A percentile compares a stretch with the other conserved stretches of the same genome.
These are phyloP conservation scores for Sapayoa aenigma DNA, from an alignment of 2,113 vertebrate species.

Conservation along the genomic window DNA sequence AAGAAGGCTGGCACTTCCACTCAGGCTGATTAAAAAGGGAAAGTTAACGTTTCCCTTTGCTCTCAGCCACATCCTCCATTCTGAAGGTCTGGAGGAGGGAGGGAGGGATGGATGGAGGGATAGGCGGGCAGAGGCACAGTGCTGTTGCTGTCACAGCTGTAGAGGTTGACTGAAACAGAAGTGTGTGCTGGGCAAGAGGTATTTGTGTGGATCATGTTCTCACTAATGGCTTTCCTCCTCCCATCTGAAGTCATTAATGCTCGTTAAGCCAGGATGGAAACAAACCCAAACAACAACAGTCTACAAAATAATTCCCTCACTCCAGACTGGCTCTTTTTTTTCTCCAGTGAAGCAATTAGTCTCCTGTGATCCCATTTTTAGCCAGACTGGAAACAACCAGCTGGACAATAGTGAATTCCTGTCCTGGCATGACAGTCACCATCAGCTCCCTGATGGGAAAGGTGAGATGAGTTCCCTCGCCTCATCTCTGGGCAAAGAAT, in stretches of 20 bases:
- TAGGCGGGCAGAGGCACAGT: fast-evolving
- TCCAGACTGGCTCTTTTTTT: constrained; percentile 6
- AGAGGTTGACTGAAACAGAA: background rate
- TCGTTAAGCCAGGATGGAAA: constrained; percentile 54
- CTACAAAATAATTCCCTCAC: constrained; percentile 20
- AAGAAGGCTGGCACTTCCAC: background rate
- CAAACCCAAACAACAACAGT: constrained; percentile 63
- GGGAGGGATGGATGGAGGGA: background rate
- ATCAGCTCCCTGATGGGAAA: background rate
- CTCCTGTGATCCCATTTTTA: constrained; percentile 32
- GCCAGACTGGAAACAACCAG: background rate
- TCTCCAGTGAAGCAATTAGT: constrained; percentile 25
- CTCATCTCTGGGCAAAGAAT: background rate
- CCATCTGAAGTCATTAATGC: constrained; percentile 38
- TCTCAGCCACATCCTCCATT: background rate
- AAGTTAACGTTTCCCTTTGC: background rate
- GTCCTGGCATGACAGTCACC: background rate
- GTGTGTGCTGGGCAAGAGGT: background rate
- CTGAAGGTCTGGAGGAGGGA: background rate
- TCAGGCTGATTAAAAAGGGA: background rate
- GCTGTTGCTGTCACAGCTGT: background rate
- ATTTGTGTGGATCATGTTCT: background rate
- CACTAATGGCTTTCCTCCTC: constrained; percentile 7
- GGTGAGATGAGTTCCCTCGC: background rate
- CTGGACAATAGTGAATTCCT: background rate